Conservation (phyloP, 2,113 vertebrate genomes). For the Gavia stellata region DNA sequence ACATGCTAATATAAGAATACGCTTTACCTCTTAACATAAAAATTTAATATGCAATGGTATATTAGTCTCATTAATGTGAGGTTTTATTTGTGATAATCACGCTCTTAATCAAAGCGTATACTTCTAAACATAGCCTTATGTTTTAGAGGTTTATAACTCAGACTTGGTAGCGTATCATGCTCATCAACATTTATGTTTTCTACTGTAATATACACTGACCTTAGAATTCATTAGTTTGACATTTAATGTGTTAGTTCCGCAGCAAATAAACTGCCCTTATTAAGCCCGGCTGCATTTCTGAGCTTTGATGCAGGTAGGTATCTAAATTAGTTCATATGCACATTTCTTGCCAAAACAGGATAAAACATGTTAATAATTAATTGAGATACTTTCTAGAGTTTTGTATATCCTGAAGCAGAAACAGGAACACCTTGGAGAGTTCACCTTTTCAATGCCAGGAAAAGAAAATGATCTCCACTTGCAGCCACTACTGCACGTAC, state of each 20-base stretch:
- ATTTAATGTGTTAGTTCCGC: not conserved
- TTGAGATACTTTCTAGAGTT: not conserved
- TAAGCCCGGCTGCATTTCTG: not conserved
- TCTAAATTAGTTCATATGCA: not conserved
- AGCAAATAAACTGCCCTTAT: slow-evolving; percentile 13
- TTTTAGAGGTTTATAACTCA: not conserved
- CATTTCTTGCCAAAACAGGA: not conserved
- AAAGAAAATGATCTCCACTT: not conserved
- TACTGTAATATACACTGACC: not conserved
- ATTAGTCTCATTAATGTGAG: slow-evolving; percentile 62
- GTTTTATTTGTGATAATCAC: slow-evolving; percentile 48
- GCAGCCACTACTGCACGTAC: not conserved
- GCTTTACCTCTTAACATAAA: slow-evolving; percentile 62
- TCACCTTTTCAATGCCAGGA: not conserved
- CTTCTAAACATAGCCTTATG: slow-evolving; percentile 1
- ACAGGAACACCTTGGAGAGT: not conserved
- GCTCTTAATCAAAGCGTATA: slow-evolving; percentile 46
- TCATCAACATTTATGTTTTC: slow-evolving; percentile 2
- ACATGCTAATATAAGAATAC: slow-evolving; percentile 66
- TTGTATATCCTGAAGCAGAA: not conserved
- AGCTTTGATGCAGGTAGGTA: not conserved
- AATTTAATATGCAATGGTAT: slow-evolving; percentile 53
- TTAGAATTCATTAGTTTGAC: slow-evolving; percentile 21
- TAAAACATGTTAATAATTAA: not conserved
- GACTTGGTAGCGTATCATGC: not conserved